A percentile compares a stretch with the other conserved stretches of the same genome.
These are phyloP conservation scores for Brachyptera putata DNA, from an alignment of 2,888 invertebrate species.

Conservation along the genomic window DNA sequence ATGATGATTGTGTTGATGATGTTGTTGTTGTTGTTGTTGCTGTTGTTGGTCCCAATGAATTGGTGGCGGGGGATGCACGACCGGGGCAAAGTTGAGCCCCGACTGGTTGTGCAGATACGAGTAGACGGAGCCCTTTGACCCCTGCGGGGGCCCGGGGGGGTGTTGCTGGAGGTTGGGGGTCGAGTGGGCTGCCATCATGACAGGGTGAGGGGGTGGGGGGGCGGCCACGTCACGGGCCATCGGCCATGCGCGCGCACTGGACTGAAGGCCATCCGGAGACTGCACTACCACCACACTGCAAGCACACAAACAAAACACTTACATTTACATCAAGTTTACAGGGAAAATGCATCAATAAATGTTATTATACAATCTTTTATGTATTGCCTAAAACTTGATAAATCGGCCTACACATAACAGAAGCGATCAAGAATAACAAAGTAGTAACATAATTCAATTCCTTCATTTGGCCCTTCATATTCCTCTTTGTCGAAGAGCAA, in stretches of 20 bases:
- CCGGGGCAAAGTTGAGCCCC: conserved; percentile 38
- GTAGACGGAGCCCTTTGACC: conserved; percentile 33
- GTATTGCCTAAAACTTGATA: too few species aligned
- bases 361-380: too few species aligned
- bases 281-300: too few species aligned
- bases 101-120: conserved; percentile 42
- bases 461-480: too few species aligned
- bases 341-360: too few species aligned
- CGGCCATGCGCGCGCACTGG: not conserved
- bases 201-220: conserved; percentile 10
- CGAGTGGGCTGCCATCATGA: conserved; percentile 48
- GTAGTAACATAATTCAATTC: too few species aligned
- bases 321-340: too few species aligned
- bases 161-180: conserved; percentile 45
- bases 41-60: conserved; percentile 15
- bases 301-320: too few species aligned
- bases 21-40: conserved; percentile 2
- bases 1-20: too few species aligned
- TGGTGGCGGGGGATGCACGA: conserved; percentile 17
- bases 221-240: conserved; percentile 16
- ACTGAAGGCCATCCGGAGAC: conserved; percentile 9
- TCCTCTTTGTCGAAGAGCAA: too few species aligned
- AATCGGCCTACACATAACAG: too few species aligned
- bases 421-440: too few species aligned
- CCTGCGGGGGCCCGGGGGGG: conserved; percentile 23